Base-by-base conservation (phyloP, 2,888 invertebrate genomes). In the Aspidiotus destructor region DNA sequence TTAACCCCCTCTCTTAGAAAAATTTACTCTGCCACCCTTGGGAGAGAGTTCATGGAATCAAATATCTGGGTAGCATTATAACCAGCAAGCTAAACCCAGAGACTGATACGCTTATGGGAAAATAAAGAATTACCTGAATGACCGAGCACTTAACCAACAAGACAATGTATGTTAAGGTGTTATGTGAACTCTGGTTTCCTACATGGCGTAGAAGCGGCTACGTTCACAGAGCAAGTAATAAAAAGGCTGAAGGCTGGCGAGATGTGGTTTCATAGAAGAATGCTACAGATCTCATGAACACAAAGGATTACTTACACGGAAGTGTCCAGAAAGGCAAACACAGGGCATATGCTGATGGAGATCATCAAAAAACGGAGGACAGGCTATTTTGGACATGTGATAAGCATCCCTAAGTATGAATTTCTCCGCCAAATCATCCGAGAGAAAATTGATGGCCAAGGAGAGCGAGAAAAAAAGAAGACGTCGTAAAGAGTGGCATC, bases 31-130 rank as follows among this genome's bases (percentile, higher is more conserved):
- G n/a, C n/a, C n/a, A n/a, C n/a, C n/a, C n/a, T n/a, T n/a, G 16
- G 8, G 60, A 60, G 17, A 16, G 60, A 17, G 60, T 60, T 28
- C 16, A 60, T 17, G 60, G 40, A 60, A 9, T 60, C 13, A 28
- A 60, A 60, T 60, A 60, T 40, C 60, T 60, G 28, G 60, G 40
- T 17, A 28, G 16, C 8, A 11, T 17, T 28, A 60, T 60, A 7
- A 60, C 60, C 11, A 7, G 40, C 10, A 40, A 60, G 10, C 28
- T 60, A 28, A 28, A n/a, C 10, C 17, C 40, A 40, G 28, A 60
- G 13, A 28, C 40, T 7, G 60, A 60, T 28, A 40, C 40, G 48
- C 48, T 13, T 44, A 10, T 44, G 9, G 8, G 48, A 44, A 44
- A 44, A 44, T 44, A 13, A 44, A 44, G 13, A 44, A 44, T 10